These are phyloP conservation scores for Ceratoteleas bidentatus DNA, from an alignment of 1,140 invertebrate genomes.

Conservation along the genomic window DNA sequence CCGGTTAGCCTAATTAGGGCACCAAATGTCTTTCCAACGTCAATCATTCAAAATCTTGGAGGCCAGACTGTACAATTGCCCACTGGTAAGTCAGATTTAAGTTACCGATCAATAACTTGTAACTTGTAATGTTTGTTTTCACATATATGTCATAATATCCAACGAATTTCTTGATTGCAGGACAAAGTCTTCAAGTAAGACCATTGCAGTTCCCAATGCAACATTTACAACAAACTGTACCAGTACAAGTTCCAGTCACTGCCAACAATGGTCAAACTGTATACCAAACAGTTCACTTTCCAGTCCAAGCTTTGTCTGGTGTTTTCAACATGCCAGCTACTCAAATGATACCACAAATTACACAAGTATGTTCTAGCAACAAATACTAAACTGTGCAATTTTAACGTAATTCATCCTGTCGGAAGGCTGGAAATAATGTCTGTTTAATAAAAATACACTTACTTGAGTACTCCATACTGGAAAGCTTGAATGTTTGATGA, in stretches of 20 bases:
- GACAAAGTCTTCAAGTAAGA: conserved; percentile 89
- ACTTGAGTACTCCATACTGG: no score
- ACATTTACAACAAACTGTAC: conserved; percentile 87
- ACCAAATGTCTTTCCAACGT: conserved; percentile 78
- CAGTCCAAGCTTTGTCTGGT: conserved; percentile 87
- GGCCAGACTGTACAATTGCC: conserved; percentile 81
- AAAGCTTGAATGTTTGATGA: no score
- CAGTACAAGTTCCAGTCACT: conserved; percentile 95
- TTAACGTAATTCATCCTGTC: no score
- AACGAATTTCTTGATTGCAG: conserved; percentile 75
- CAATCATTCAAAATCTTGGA: conserved; percentile 79
- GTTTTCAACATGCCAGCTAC: conserved; percentile 82
- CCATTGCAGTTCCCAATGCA: conserved; percentile 90
- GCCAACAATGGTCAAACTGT: conserved; percentile 94
- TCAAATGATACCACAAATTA: conserved; percentile 89
- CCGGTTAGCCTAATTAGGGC: conserved; percentile 82
- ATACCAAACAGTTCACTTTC: conserved; percentile 95
- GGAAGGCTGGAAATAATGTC: no score
- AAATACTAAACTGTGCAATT: no score
- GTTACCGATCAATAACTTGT: no score
- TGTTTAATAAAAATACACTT: no score
- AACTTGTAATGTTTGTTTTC: no score
- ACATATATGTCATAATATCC: no score
- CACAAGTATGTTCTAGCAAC: conserved; percentile 81
- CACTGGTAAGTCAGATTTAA: conserved; percentile 36